Base-by-base conservation (phyloP, 2,113 vertebrate species). In the Parotia lawesii region DNA sequence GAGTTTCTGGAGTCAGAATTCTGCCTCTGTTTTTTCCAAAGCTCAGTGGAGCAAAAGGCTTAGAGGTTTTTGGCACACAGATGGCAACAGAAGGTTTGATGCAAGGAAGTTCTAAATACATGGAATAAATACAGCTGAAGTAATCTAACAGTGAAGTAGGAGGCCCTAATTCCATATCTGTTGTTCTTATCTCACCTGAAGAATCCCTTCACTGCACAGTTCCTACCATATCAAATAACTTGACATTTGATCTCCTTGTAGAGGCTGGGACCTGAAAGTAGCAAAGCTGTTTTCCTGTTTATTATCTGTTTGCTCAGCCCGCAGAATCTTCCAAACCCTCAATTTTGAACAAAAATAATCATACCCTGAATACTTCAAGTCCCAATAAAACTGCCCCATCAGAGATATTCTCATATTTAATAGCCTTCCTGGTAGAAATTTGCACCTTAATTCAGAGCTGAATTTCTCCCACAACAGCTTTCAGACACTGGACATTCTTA, bases 81-180 rank as follows among this genome's bases (percentile, higher is more conserved):
- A 38, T 79, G 40, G 42, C 29, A 82, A 89, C 89, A 95, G 96
- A 96, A 96, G 94, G 85, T 58, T 93, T 60, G 78, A 70, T 87
- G 85, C 61, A 85, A 87, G 74, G 67, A 66, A 93, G 56, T 79
- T 84, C 92, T 72, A 77, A 93, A 79, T 72, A 79, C 61, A 72
- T 69, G 80, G 80, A 87, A 93, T 85, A 94, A 95, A 89, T 87
- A 91, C 80, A 87, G 73, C 91, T 72, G 45, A 89, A 85, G 57
- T 53, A 57, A 87, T 82, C 80, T 70, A 69, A 48, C 80, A 79
- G 45, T 28, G 38, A 40, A 78, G 44, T 69, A 72, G 70, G 37
- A 85, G 54, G 54, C 50, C 92, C 29, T 70, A 50, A 45, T 83
- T 90, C 67, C 60, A 31, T 89, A 83, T 83, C 58, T 96, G 57